A percentile compares a stretch with the other conserved stretches of the same genome.
These are phyloP conservation scores for Egretta garzetta DNA, from an alignment of 2,113 vertebrate genomes.

Conservation along the genomic window DNA sequence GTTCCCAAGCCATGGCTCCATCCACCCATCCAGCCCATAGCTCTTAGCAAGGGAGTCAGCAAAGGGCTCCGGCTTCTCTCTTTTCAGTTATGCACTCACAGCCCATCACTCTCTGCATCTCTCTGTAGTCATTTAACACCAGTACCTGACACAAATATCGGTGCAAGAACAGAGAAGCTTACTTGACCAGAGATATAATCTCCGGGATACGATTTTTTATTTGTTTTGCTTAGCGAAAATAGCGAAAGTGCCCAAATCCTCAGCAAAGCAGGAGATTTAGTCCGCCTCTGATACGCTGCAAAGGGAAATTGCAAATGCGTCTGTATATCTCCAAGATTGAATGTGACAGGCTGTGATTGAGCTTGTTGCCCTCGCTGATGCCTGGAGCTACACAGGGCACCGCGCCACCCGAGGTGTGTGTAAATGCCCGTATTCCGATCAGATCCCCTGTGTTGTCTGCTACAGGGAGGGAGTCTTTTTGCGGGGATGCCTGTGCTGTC, in stretches of 20 bases:
- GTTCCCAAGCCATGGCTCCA: accelerated
- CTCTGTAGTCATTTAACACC: not conserved
- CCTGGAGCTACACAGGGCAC: not conserved
- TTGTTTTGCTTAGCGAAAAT: not conserved
- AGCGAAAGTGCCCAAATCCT: not conserved
- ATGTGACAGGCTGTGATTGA: constrained; percentile 36
- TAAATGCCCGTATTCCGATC: not conserved
- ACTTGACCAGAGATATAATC: not conserved
- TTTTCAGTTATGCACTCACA: not conserved
- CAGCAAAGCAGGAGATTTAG: not conserved
- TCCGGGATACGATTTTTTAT: not conserved
- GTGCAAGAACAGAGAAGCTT: not conserved
- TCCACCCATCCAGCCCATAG: not conserved
- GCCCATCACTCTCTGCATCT: not conserved
- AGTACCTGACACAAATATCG: not conserved
- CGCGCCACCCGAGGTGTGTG: not conserved
- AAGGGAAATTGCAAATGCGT: not conserved
- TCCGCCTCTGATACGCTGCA: not conserved
- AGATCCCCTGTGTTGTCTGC: not conserved
- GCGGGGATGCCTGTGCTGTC: not conserved
- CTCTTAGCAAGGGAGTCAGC: not conserved
- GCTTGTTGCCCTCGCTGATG: not conserved
- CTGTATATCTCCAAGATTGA: not conserved
- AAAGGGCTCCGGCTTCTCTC: not conserved
- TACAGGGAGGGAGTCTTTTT: not conserved